phyloP scores from a whole-genome alignment of 2,113 vertebrate species.

The Hippocampus zosterae region DNA sequence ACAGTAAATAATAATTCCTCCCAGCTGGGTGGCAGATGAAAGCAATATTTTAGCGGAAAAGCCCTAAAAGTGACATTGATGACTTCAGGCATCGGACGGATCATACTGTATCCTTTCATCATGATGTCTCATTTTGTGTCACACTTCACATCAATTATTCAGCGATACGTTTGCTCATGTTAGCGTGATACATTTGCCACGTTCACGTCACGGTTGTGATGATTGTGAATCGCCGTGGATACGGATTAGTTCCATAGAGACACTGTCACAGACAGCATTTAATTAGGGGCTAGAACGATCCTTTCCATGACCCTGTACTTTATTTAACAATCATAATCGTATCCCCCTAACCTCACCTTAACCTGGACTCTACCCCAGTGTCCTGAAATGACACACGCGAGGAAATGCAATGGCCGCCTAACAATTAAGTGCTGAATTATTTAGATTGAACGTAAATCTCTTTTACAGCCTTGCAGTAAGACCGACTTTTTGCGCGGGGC shows the following conservation, averaged over 20 bases:
- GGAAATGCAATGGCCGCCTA: too few relatives aligned
- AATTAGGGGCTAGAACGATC: not conserved
- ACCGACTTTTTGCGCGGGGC: too few relatives aligned
- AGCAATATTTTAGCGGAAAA: not conserved
- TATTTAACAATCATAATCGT: too few relatives aligned
- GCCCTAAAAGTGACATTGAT: slow-evolving; percentile 2
- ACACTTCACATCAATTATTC: slow-evolving; percentile 2
- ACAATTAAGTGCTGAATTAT: too few relatives aligned
- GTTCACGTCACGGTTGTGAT: not conserved
- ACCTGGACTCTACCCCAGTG: too few relatives aligned
- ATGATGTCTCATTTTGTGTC: not conserved
- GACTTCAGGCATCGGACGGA: not conserved
- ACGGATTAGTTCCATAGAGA: not conserved
- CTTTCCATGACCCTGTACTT: too few relatives aligned
- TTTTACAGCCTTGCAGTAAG: too few relatives aligned
- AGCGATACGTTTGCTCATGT: not conserved
- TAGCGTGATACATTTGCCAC: not conserved
- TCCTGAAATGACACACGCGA: too few relatives aligned
- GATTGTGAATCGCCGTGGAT: not conserved
- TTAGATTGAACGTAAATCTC: too few relatives aligned
- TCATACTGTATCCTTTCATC: not conserved
- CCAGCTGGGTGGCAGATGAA: slow-evolving; percentile 4
- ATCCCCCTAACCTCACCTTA: too few relatives aligned
- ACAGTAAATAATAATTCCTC: slow-evolving; percentile 9
- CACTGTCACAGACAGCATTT: not conserved